phyloP scores from a whole-genome alignment of 2,888 invertebrate genomes.

The Hecatera dysodea region DNA sequence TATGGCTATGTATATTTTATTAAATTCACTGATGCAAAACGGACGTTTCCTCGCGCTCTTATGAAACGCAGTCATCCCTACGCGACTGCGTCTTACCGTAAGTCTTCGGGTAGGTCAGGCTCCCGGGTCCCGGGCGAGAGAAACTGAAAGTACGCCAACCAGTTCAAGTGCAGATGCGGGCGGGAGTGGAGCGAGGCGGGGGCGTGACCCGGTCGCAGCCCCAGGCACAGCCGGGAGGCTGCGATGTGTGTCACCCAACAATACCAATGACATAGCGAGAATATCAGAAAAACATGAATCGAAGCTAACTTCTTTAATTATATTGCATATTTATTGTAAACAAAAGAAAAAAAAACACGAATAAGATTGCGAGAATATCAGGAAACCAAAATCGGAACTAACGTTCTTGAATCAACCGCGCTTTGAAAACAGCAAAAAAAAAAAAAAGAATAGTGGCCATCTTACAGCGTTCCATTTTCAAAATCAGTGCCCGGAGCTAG shows the following conservation, averaged over 20 bases:
- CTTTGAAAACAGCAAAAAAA: neutral
- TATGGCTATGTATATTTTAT: neutral
- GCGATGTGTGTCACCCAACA: constrained; percentile 62
- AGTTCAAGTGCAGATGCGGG: constrained; percentile 83
- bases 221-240: constrained; percentile 60
- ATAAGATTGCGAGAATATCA: constrained; percentile 29
- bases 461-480: constrained; percentile 13
- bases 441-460: neutral
- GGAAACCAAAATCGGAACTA: neutral
- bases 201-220: constrained; percentile 79
- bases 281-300: constrained; percentile 15
- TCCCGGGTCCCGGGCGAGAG: constrained; percentile 75
- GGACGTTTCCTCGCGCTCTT: neutral
- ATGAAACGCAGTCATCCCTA: constrained; percentile 10
- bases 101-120: constrained; percentile 84
- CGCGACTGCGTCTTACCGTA: constrained; percentile 46
- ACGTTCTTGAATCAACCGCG: neutral
- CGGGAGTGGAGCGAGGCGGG: constrained; percentile 51
- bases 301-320: neutral
- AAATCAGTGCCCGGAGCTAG: neutral
- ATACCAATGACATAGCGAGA: constrained; percentile 36
- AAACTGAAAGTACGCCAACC: constrained; percentile 85
- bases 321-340: no score
- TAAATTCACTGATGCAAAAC: neutral
- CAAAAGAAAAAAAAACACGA: neutral